Percentiles rank a stretch among this genome's conserved stretches.
Evolutionary conservation across 2,113 vertebrate genomes (phyloP).

Genomic region (Circaetus gallicus): DNA sequence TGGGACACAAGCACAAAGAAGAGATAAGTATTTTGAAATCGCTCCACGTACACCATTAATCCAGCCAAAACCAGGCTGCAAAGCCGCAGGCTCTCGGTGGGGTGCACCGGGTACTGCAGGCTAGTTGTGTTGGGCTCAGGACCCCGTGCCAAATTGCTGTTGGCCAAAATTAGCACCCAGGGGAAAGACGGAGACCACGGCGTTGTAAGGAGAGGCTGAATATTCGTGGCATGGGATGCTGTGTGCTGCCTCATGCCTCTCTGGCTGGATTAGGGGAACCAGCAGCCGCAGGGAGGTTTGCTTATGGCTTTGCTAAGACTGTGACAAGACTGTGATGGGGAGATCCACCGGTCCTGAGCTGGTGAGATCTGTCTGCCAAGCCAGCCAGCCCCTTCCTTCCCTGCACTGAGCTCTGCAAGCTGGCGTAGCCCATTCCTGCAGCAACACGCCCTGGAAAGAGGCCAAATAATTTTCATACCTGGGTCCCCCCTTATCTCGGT

Average conservation of each 20-base stretch:
- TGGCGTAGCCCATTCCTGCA: background rate
- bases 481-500: background rate
- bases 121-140: background rate
- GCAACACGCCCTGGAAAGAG: constrained; percentile 29
- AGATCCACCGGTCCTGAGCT: background rate
- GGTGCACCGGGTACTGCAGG: background rate
- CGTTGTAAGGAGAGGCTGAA: background rate
- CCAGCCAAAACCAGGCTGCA: background rate
- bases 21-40: background rate
- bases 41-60: background rate
- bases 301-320: background rate
- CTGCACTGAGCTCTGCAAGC: background rate
- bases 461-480: constrained; percentile 61
- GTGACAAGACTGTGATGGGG: background rate
- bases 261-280: background rate
- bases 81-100: background rate
- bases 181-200: fast-evolving
- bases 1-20: background rate
- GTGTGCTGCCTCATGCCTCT: fast-evolving
- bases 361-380: background rate
- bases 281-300: background rate
- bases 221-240: background rate
- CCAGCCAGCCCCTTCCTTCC: background rate
- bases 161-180: background rate
- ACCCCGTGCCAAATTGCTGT: background rate